A percentile compares a stretch with the other conserved stretches of the same genome.
Evolutionary conservation across 2,888 invertebrate species (phyloP).

Genomic region (Cerastoderma edule): DNA sequence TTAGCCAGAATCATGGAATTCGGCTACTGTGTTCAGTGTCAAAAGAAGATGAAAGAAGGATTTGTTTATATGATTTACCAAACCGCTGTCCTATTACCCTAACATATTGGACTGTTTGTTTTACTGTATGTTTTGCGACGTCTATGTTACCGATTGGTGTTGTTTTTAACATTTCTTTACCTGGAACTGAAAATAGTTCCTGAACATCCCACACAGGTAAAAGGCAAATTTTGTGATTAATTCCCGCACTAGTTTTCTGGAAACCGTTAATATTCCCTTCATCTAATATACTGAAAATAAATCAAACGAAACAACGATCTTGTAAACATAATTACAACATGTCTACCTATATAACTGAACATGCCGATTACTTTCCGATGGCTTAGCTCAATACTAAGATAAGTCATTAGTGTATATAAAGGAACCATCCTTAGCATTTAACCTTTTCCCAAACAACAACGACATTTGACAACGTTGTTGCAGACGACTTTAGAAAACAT

Average conservation of each 20-base stretch:
- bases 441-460: too few relatives aligned
- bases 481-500: too few relatives aligned
- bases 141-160: neutral
- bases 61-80: too few relatives aligned
- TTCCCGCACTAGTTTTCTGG: slow-evolving; percentile 29
- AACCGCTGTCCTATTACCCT: neutral
- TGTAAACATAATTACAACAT: neutral
- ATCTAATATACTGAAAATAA: slow-evolving; percentile 45
- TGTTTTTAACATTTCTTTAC: slow-evolving; percentile 18
- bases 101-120: neutral
- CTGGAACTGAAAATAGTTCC: slow-evolving; percentile 48
- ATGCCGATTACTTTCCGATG: too few relatives aligned
- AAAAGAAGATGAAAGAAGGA: too few relatives aligned
- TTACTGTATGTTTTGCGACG: slow-evolving; percentile 1
- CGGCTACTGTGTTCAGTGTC: too few relatives aligned
- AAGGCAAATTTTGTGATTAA: slow-evolving; percentile 46
- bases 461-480: too few relatives aligned
- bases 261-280: slow-evolving; percentile 26
- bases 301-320: slow-evolving; percentile 21
- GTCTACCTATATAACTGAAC: too few relatives aligned
- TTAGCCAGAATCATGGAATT: too few relatives aligned
- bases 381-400: neutral
- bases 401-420: neutral
- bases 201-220: slow-evolving; percentile 50
- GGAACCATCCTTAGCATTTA: too few relatives aligned